phyloP scores from a whole-genome alignment of 2,888 invertebrate species.

The Caenorhabditis panamensis region DNA sequence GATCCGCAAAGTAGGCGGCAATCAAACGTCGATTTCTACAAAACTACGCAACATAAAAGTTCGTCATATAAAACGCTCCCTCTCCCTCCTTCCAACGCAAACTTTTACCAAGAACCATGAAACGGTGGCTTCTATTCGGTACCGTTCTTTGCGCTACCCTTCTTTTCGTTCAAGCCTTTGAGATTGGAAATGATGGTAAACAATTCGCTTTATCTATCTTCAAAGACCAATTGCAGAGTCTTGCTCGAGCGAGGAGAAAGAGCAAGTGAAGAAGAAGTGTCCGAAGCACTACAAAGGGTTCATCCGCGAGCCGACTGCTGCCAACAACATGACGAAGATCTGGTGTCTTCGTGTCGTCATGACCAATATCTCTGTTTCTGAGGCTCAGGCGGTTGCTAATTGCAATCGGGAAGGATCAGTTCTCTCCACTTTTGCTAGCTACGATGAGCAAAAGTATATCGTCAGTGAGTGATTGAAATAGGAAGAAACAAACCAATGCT shows the following conservation, averaged over 20 bases:
- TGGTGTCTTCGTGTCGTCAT: constrained; percentile 46
- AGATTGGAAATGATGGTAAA: constrained; percentile 34
- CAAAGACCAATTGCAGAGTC: constrained; percentile 20
- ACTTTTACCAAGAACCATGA: background rate
- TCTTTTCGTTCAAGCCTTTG: constrained; percentile 14
- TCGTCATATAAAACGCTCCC: background rate
- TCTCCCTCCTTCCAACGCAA: background rate
- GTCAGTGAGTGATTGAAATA: constrained; percentile 33
- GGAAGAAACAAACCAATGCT: background rate
- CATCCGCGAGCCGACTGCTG: constrained; percentile 18
- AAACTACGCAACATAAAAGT: background rate
- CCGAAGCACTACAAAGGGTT: constrained; percentile 46
- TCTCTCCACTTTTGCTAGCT: constrained; percentile 31
- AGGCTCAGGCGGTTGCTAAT: constrained; percentile 16
- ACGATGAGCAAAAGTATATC: constrained; percentile 50
- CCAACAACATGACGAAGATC: constrained; percentile 40
- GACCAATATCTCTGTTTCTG: constrained; percentile 27
- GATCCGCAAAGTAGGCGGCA: background rate
- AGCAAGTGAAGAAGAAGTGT: constrained; percentile 37
- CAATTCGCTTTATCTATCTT: too few species aligned
- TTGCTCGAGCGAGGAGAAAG: constrained; percentile 28
- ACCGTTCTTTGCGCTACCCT: background rate
- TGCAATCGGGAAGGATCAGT: constrained; percentile 40
- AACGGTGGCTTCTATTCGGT: background rate
- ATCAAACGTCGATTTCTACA: background rate